These are phyloP conservation scores for Tautogolabrus adspersus DNA, from an alignment of 2,113 vertebrate species.

Conservation along the genomic window DNA sequence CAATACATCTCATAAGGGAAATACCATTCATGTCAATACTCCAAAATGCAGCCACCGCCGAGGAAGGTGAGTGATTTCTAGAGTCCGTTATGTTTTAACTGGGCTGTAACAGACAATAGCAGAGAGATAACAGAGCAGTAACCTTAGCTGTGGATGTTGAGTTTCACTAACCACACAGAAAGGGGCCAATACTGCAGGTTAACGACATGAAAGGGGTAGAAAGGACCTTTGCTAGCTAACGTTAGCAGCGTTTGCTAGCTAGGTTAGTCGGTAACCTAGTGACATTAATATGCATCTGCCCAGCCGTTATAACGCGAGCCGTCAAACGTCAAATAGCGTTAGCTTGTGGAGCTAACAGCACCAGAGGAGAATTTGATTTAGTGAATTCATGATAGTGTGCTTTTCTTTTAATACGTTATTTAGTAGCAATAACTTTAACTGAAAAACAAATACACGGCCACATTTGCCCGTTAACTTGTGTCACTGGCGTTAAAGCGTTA, in stretches of 20 bases:
- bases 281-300: conserved; percentile 63
- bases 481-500: neutral
- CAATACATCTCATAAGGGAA: conserved; percentile 73
- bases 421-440: conserved; percentile 32
- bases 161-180: neutral
- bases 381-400: neutral
- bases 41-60: conserved; percentile 96
- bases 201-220: neutral
- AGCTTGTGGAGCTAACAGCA: conserved; percentile 50
- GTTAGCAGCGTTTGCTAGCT: conserved; percentile 67
- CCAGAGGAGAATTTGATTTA: neutral
- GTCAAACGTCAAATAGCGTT: conserved; percentile 60
- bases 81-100: conserved; percentile 64
- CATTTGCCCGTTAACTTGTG: neutral
- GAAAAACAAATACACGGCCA: neutral
- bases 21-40: conserved; percentile 86
- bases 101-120: conserved; percentile 54
- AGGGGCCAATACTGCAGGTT: neutral
- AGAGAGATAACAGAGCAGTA: conserved; percentile 33
- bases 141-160: conserved; percentile 11
- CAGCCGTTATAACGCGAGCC: conserved; percentile 39
- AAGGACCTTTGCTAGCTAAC: conserved; percentile 43
- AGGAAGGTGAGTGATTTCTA: conserved; percentile 90
- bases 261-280: conserved; percentile 41
- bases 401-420: neutral